phyloP scores from a whole-genome alignment of 2,888 invertebrate genomes.

The Empis livida region DNA sequence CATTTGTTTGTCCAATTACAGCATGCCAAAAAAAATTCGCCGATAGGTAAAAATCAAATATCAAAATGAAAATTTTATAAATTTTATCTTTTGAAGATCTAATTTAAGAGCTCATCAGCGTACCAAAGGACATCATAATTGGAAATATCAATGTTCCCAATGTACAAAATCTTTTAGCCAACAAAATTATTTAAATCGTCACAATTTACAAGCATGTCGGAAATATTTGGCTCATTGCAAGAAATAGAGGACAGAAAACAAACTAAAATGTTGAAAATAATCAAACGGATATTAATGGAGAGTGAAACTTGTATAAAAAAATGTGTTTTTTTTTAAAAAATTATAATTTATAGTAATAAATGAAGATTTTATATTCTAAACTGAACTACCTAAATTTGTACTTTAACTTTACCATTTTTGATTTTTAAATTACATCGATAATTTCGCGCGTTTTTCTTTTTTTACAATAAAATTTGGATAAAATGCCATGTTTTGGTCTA shows the following conservation, averaged over 20 bases:
- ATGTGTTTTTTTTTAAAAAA: too few relatives aligned
- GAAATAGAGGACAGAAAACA: slow-evolving; percentile 5
- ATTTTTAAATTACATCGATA: too few relatives aligned
- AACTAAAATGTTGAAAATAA: too few relatives aligned
- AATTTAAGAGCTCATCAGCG: slow-evolving; percentile 61
- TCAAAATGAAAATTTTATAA: background rate
- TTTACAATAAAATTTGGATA: too few relatives aligned
- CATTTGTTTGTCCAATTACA: slow-evolving; percentile 49
- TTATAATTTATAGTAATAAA: too few relatives aligned
- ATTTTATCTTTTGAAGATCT: slow-evolving; percentile 36
- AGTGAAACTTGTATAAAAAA: too few relatives aligned
- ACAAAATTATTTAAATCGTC: slow-evolving; percentile 49
- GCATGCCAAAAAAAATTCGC: slow-evolving; percentile 52
- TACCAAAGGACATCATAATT: slow-evolving; percentile 53
- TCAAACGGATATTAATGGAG: too few relatives aligned
- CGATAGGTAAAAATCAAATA: slow-evolving; percentile 39
- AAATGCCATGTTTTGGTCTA: too few relatives aligned
- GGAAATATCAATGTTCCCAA: slow-evolving; percentile 51
- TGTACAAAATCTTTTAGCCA: slow-evolving; percentile 60
- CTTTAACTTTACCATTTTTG: too few relatives aligned
- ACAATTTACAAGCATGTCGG: slow-evolving; percentile 49
- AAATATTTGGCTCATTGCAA: slow-evolving; percentile 36
- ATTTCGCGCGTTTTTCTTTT: too few relatives aligned
- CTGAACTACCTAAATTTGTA: too few relatives aligned
- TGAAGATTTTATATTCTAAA: too few relatives aligned